These are phyloP conservation scores for Takifugu ocellatus DNA, from an alignment of 2,797 vertebrate species.

Conservation along the genomic window DNA sequence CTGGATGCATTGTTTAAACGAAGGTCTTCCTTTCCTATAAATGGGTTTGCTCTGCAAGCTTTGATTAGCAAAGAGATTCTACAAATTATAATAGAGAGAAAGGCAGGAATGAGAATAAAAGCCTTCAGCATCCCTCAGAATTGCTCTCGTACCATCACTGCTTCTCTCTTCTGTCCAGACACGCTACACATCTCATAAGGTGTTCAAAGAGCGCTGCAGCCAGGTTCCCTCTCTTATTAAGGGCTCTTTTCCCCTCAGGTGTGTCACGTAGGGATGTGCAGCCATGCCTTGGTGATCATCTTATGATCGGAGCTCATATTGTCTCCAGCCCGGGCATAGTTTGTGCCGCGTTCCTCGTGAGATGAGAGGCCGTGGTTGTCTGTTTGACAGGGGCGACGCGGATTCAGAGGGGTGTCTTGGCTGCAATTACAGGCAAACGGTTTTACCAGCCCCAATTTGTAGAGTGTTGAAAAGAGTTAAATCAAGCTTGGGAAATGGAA, in stretches of 20 bases:
- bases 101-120: neutral
- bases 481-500: conserved; percentile 65
- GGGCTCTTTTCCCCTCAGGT: conserved; percentile 45
- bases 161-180: conserved; percentile 44
- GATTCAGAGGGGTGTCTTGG: conserved; percentile 47
- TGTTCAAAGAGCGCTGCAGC: conserved; percentile 60
- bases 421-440: conserved; percentile 49
- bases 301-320: conserved; percentile 62
- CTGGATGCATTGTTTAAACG: neutral
- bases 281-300: conserved; percentile 55
- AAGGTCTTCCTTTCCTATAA: no score
- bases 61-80: no score
- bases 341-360: conserved; percentile 35
- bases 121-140: conserved; percentile 47
- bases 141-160: conserved; percentile 45
- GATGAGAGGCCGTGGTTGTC: conserved; percentile 49
- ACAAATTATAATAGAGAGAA: neutral
- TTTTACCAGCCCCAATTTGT: conserved; percentile 65
- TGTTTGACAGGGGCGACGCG: conserved; percentile 52
- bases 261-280: conserved; percentile 49
- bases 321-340: conserved; percentile 41
- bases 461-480: conserved; percentile 52
- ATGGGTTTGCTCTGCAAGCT: no score
- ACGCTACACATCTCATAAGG: conserved; percentile 39
- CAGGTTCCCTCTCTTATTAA: conserved; percentile 55